These are phyloP conservation scores for Rhea pennata DNA, from an alignment of 2,113 vertebrate species.

Conservation along the genomic window DNA sequence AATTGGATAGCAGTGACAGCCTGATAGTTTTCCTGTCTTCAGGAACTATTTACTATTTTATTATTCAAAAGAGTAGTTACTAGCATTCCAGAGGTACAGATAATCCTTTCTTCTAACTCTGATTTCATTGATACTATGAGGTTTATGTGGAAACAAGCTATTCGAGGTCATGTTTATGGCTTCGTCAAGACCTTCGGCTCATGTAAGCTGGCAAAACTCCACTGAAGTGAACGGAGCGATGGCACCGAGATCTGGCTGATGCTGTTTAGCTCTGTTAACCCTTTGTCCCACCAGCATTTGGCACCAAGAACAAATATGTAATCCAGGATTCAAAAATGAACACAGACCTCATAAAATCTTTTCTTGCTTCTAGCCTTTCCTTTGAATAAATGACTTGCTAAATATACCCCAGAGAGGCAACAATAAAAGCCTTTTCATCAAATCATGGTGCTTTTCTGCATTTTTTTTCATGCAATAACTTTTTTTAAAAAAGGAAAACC, in stretches of 20 bases:
- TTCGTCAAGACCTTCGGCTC: neutral
- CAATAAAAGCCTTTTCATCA: neutral
- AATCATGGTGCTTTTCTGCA: neutral
- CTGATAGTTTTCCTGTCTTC: neutral
- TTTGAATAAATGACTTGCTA: neutral
- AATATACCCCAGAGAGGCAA: neutral
- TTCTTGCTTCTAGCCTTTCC: conserved; percentile 15
- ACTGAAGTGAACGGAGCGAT: neutral
- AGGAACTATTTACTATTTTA: no score
- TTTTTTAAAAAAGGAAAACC: neutral
- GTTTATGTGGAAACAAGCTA: neutral
- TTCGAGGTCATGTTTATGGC: neutral
- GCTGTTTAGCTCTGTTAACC: neutral
- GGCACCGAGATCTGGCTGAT: neutral
- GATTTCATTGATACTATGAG: neutral
- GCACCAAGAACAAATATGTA: neutral
- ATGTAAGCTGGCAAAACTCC: neutral
- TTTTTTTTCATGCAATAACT: neutral
- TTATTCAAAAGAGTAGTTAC: neutral
- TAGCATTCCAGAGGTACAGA: neutral
- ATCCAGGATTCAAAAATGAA: neutral
- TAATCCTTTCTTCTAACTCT: neutral
- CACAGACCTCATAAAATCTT: neutral
- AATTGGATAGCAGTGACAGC: neutral
- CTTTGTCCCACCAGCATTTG: neutral